A percentile compares a stretch with the other conserved stretches of the same genome.
Evolutionary conservation across 1,140 invertebrate genomes (phyloP).

Genomic region (Fopius arisanus): DNA sequence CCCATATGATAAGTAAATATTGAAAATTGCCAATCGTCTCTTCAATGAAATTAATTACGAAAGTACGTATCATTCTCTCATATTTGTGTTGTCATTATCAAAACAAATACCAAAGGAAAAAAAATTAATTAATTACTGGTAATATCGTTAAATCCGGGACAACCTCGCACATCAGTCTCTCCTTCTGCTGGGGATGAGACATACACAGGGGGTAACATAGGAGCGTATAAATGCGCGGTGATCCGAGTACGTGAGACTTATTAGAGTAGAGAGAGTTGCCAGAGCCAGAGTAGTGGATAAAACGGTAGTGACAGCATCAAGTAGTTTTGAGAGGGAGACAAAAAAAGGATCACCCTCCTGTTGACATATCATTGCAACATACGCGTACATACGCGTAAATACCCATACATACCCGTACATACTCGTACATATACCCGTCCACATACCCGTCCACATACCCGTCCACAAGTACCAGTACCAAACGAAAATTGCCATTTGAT

Average conservation of each 20-base stretch:
- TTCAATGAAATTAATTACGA: not conserved
- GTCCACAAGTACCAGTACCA: too few species aligned
- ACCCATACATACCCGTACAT: not conserved
- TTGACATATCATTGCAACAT: not conserved
- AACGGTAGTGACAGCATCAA: not conserved
- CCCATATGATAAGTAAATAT: too few species aligned
- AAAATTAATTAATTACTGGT: too few species aligned
- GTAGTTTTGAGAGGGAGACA: not conserved
- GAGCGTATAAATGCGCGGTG: conserved; percentile 29
- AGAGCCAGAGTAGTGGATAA: conserved; percentile 24
- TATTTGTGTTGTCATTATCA: too few species aligned
- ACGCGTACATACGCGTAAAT: not conserved
- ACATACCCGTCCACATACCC: too few species aligned
- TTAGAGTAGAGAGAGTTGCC: conserved; percentile 24
- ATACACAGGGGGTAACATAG: conserved; percentile 8
- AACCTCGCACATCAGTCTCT: not conserved
- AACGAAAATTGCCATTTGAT: not conserved
- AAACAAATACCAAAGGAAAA: too few species aligned
- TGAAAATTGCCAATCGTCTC: too few species aligned
- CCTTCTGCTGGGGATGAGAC: conserved; percentile 9
- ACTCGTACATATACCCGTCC: too few species aligned
- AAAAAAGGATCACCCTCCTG: not conserved
- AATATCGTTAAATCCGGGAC: too few species aligned
- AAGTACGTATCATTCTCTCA: too few species aligned
- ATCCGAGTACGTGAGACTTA: conserved; percentile 26